phyloP scores from a whole-genome alignment of 2,888 invertebrate species.

The Drosophila pegasa region DNA sequence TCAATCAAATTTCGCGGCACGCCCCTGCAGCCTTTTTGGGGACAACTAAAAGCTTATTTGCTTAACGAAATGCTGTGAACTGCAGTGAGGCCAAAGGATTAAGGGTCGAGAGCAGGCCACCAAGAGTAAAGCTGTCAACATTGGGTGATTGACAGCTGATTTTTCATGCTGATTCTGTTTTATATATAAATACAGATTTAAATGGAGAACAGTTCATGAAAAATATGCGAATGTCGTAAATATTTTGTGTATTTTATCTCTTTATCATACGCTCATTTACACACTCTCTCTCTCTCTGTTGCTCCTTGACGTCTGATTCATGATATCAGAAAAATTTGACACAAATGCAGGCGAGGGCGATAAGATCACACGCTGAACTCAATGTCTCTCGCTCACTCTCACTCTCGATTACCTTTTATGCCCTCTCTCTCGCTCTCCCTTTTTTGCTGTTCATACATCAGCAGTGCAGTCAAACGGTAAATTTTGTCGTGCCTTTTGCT shows the following conservation, averaged over 20 bases:
- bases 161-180: background rate
- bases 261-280: background rate
- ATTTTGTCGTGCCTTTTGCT: conserved; percentile 6
- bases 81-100: conserved; percentile 24
- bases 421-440: background rate
- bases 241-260: conserved; percentile 1
- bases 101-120: background rate
- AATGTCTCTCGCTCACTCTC: background rate
- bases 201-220: conserved; percentile 1
- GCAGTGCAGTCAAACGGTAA: conserved; percentile 6
- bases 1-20: no score
- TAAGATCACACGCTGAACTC: conserved; percentile 7
- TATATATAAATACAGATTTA: background rate
- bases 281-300: background rate
- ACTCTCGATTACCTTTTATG: no score
- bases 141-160: conserved; percentile 20
- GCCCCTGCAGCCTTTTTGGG: background rate
- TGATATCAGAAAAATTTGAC: conserved; percentile 15
- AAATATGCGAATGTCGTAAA: conserved; percentile 1
- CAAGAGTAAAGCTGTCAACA: conserved; percentile 6
- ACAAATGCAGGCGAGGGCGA: conserved; percentile 7
- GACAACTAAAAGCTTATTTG: conserved; percentile 16
- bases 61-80: conserved; percentile 27
- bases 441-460: background rate
- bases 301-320: background rate